A percentile compares a stretch with the other conserved stretches of the same genome.
Conservation (phyloP, 1,140 invertebrate species). For the Drosophila sulfurigaster region DNA sequence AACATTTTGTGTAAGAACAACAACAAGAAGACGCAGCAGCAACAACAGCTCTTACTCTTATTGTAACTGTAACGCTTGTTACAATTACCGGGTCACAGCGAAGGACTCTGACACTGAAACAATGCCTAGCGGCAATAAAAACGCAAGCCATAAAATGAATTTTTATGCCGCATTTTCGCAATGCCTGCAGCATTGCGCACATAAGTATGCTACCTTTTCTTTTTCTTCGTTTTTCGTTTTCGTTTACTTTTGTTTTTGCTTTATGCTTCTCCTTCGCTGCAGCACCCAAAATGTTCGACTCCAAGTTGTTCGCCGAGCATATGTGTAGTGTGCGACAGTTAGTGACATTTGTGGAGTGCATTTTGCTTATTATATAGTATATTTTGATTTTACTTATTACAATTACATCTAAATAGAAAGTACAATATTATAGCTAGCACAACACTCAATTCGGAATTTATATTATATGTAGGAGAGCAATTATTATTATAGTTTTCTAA, state of each 20-base stretch:
- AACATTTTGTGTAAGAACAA: slow-evolving; percentile 37
- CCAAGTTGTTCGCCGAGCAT: slow-evolving; percentile 8
- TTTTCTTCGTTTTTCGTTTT: no score
- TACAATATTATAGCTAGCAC: no score
- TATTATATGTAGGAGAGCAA: no score
- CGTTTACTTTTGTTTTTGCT: background rate
- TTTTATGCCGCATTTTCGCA: slow-evolving; percentile 81
- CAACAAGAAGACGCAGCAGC: slow-evolving; percentile 19
- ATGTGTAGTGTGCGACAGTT: background rate
- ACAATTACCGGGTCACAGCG: slow-evolving; percentile 34
- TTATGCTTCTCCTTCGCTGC: background rate
- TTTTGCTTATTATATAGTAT: no score
- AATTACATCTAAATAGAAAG: no score
- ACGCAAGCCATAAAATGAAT: slow-evolving; percentile 77
- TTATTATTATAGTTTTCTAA: no score
- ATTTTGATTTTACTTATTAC: no score
- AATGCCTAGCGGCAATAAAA: slow-evolving; percentile 63
- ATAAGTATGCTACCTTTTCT: slow-evolving; percentile 63
- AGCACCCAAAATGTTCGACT: slow-evolving; percentile 7
- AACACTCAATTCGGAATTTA: no score
- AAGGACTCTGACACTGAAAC: slow-evolving; percentile 7
- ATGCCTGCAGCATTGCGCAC: slow-evolving; percentile 53
- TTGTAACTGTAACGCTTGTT: slow-evolving; percentile 12
- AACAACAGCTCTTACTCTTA: background rate
- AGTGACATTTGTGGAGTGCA: background rate